Evolutionary conservation across 2,797 vertebrate species (phyloP), one percentile per base, ranked within the genome.

Genomic region (Linurgus olivaceus): DNA sequence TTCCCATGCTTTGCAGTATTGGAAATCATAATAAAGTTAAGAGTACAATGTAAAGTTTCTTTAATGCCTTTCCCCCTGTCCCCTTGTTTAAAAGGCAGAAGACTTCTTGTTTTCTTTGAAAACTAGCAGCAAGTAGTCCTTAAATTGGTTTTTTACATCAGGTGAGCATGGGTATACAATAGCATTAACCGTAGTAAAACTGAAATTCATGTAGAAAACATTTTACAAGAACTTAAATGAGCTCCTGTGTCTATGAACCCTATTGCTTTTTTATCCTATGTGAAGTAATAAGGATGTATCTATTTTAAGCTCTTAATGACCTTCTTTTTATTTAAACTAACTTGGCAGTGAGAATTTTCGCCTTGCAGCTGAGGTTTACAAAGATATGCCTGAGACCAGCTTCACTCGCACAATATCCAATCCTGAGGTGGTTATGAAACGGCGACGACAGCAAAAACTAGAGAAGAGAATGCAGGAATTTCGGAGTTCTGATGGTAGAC

Each of bases 301-400:
- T 65, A 20, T 67, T 78, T 68, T 54, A 62, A 44, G 8, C 13
- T 78, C 23, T 61, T 79, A 58, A 73, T 75, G 42, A 23, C 28
- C 7, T 7, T 52, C 19, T 61, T 78, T 57, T 5, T 82, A 14
- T 77, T 96, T 94, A 45, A 80, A 92, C 25, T 47, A 35, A 55
- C 72, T 80, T 81, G n/a, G 13, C 86, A 99, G 99, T 57, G 99
- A 99, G 96, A 99, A 99, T 96, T 99, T 98, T 28, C 98, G 98
- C 31, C 98, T 99, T 96, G 99, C 99, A 13, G 99, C 99, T 2
- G 99, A 99, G 94, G 99, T 99, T 70, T 99, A 99, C 96, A 99
- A 99, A 96, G 99, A 99, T 97, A 99, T 99, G 99, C 99, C 99
- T 0, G 99, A 99, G 96, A 99, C 99, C 66, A 99, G 99, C 97